Evolutionary conservation across 2,113 vertebrate genomes (phyloP).

Genomic region (Ahaetulla prasina): DNA sequence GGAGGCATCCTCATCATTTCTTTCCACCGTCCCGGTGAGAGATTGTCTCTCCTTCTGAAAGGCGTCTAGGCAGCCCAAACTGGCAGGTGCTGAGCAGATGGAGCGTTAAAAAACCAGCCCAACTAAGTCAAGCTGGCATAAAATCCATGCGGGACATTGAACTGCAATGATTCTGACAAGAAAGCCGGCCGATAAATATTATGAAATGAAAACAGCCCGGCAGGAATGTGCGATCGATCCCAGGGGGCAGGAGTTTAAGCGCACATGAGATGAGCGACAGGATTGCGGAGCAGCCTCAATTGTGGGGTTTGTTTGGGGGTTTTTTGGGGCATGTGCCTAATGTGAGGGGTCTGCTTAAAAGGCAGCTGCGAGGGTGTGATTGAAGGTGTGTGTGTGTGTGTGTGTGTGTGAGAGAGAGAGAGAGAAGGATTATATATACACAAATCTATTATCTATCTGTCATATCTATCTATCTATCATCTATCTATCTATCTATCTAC

Average conservation of each 20-base stretch:
- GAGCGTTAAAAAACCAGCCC: constrained; percentile 58
- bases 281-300: not conserved
- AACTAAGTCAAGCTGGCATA: constrained; percentile 63
- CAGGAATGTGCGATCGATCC: constrained; percentile 59
- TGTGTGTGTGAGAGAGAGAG: not conserved
- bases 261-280: not conserved
- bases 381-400: not conserved
- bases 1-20: not conserved
- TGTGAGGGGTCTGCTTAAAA: not conserved
- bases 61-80: fast-evolving
- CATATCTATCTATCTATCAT: too few species aligned
- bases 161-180: constrained; percentile 71
- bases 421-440: too few species aligned
- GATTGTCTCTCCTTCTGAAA: fast-evolving
- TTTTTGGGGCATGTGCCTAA: constrained; percentile 35
- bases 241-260: constrained; percentile 52
- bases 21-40: not conserved
- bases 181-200: constrained; percentile 69
- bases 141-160: constrained; percentile 69
- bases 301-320: too few species aligned
- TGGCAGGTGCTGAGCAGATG: not conserved
- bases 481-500: too few species aligned
- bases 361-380: not conserved
- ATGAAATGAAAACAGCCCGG: constrained; percentile 70
- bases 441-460: too few species aligned